Evolutionary conservation across 2,888 invertebrate genomes (phyloP).

Genomic region (Thysanoteuthis rhombus): DNA sequence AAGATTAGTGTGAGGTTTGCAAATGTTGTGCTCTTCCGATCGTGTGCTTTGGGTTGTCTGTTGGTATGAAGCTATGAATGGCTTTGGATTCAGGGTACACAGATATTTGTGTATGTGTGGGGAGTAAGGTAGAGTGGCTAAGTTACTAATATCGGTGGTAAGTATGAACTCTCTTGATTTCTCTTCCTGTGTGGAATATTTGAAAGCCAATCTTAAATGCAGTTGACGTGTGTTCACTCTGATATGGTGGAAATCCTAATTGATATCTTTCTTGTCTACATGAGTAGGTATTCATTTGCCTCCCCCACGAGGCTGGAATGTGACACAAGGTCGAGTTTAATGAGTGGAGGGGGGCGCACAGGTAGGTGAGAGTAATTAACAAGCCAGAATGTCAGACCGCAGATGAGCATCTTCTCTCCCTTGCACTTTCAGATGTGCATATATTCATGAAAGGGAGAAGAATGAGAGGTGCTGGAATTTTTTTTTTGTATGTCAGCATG

Average conservation of each 20-base stretch:
- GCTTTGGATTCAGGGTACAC: background rate
- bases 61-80: background rate
- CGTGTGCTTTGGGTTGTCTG: background rate
- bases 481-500: no score
- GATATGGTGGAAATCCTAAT: background rate
- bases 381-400: no score
- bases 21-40: no score
- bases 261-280: background rate
- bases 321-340: no score
- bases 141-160: background rate
- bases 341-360: no score
- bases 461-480: no score
- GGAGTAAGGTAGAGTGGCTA: background rate
- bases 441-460: no score
- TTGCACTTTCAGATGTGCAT: no score
- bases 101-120: background rate
- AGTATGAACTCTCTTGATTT: background rate
- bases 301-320: no score
- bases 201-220: background rate
- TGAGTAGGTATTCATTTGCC: no score
- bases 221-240: background rate
- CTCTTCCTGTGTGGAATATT: background rate
- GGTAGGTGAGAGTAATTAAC: no score
- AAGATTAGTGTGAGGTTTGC: background rate
- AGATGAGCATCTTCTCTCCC: no score